phyloP scores from a whole-genome alignment of 2,797 vertebrate species.

The Tapera naevia region DNA sequence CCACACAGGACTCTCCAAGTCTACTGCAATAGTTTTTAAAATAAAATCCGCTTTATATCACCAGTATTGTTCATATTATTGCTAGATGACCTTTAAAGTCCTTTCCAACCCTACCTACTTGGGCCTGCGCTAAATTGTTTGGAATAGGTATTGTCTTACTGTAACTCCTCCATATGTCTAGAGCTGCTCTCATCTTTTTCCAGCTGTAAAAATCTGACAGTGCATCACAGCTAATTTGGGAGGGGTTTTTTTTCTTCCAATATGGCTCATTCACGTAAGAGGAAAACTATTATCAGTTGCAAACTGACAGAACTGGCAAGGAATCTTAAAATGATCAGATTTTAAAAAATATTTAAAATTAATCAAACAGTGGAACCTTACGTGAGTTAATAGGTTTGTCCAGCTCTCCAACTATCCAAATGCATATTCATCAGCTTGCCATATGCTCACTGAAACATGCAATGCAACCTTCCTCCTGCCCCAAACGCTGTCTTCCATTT shows the following conservation, averaged over 20 bases:
- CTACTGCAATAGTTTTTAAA: background rate
- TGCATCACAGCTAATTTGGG: background rate
- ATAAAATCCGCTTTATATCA: background rate
- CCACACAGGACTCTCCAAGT: too few relatives aligned
- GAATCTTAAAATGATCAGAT: background rate
- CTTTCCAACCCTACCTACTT: background rate
- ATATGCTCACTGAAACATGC: background rate
- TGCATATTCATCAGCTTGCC: background rate
- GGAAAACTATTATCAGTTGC: background rate
- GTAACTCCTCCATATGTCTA: background rate
- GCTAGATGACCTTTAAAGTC: too few relatives aligned
- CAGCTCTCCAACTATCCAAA: background rate
- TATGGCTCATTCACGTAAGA: background rate
- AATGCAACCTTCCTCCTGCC: background rate
- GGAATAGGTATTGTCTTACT: background rate
- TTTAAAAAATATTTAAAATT: background rate
- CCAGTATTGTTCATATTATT: background rate
- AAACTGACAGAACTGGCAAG: background rate
- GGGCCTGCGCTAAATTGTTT: background rate
- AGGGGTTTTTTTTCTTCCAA: background rate
- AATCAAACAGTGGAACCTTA: background rate
- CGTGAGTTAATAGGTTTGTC: background rate
- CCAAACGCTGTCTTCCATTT: background rate
- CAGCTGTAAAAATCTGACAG: background rate
- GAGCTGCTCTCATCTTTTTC: background rate